phyloP scores from a whole-genome alignment of 1,140 invertebrate species.

The Eumaeus atala region DNA sequence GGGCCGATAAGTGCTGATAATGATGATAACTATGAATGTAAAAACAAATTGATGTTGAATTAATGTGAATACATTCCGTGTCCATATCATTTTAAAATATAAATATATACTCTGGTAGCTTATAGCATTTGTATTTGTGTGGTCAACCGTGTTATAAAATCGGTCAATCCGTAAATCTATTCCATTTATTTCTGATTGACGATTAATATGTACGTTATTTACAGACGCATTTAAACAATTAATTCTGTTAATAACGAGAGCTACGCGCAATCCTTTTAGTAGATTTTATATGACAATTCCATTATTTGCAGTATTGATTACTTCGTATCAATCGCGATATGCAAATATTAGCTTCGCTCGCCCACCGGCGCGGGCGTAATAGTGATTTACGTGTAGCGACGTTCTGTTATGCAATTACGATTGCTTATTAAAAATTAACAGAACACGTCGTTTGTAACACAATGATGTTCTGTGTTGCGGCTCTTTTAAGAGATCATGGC shows the following conservation, averaged over 20 bases:
- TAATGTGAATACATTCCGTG: slow-evolving; percentile 3
- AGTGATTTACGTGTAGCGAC: slow-evolving; percentile 61
- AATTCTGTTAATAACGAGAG: slow-evolving; percentile 54
- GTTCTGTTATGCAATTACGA: slow-evolving; percentile 65
- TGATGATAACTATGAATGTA: slow-evolving; percentile 1
- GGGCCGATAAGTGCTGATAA: no score
- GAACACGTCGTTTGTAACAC: slow-evolving; percentile 24
- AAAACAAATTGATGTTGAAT: neutral
- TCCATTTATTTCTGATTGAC: slow-evolving; percentile 19
- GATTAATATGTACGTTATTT: slow-evolving; percentile 29
- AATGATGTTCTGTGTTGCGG: slow-evolving; percentile 17
- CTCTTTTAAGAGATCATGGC: neutral
- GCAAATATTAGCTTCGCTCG: slow-evolving; percentile 68
- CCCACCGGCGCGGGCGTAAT: slow-evolving; percentile 47
- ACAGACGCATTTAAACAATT: slow-evolving; percentile 37
- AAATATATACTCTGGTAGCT: slow-evolving; percentile 11
- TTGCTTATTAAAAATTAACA: slow-evolving; percentile 66
- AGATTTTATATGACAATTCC: slow-evolving; percentile 65
- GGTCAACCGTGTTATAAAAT: slow-evolving; percentile 12
- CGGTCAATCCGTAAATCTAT: slow-evolving; percentile 17
- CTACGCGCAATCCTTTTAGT: slow-evolving; percentile 51
- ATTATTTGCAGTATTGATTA: slow-evolving; percentile 73
- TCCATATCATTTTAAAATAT: slow-evolving; percentile 6
- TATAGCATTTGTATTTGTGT: slow-evolving; percentile 14
- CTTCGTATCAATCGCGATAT: slow-evolving; percentile 70